These are phyloP conservation scores for Centropus unirufus DNA, from an alignment of 2,113 vertebrate species.

Conservation along the genomic window DNA sequence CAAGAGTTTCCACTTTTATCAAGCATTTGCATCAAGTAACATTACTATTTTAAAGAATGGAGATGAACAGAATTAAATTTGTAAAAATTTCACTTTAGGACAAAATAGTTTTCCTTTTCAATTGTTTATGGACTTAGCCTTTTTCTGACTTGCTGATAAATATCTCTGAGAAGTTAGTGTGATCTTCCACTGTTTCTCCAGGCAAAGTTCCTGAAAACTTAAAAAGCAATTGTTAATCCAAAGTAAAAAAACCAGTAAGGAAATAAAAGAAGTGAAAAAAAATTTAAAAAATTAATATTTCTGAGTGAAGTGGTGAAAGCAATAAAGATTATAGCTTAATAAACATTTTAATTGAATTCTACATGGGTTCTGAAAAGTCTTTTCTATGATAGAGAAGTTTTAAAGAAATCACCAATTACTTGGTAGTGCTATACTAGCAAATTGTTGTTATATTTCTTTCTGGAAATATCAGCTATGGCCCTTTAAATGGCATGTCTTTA, in stretches of 20 bases:
- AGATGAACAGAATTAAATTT: not conserved
- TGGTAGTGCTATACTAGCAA: not conserved
- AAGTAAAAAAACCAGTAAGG: not conserved
- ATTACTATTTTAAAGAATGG: conserved; percentile 3
- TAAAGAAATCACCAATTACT: not conserved
- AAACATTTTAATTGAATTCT: not conserved
- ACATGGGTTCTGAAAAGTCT: not conserved
- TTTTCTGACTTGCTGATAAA: not conserved
- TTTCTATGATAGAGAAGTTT: not conserved
- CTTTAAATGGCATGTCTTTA: conserved; percentile 15
- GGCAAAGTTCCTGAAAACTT: not conserved
- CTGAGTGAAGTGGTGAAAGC: not conserved
- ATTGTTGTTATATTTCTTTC: not conserved
- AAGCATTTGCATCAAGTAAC: conserved; percentile 8
- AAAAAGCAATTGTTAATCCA: not conserved
- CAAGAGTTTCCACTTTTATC: not conserved
- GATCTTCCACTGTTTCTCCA: not conserved
- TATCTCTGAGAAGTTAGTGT: not conserved
- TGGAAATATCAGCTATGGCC: not conserved
- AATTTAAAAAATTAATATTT: rapidly evolving
- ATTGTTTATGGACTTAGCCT: not conserved
- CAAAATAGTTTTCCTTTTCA: not conserved
- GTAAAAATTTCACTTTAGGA: not conserved
- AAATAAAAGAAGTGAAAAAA: not conserved
- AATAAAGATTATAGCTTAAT: not conserved